Percentiles rank a stretch among this genome's conserved stretches.
These are phyloP conservation scores for Ophiodon elongatus DNA, from an alignment of 2,113 vertebrate species.

Conservation along the genomic window DNA sequence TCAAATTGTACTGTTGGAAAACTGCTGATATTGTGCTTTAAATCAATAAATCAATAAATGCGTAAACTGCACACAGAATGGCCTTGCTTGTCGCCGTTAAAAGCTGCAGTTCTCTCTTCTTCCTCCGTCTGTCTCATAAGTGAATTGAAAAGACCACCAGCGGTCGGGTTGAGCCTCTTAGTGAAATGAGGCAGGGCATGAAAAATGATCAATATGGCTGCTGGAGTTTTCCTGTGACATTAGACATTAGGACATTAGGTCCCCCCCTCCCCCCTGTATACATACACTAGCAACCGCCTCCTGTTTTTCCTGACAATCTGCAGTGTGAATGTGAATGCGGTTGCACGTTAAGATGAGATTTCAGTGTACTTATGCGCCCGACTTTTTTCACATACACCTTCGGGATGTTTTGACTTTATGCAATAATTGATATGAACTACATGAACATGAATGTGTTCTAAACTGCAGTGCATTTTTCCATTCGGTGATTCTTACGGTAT, in stretches of 20 bases:
- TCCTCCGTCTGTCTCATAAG: background rate
- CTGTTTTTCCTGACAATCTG: constrained; percentile 10
- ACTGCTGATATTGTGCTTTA: constrained; percentile 1
- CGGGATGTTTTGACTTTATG: background rate
- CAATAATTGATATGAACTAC: background rate
- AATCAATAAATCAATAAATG: constrained; percentile 26
- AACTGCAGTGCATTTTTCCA: background rate
- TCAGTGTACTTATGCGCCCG: background rate
- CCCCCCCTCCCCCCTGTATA: background rate
- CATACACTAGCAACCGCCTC: background rate
- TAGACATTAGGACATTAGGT: constrained; percentile 48
- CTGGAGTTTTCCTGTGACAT: constrained; percentile 37
- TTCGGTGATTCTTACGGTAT: background rate
- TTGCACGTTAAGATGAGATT: background rate
- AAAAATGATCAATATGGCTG: constrained; percentile 53
- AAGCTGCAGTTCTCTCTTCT: background rate
- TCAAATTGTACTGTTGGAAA: background rate
- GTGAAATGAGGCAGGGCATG: constrained; percentile 51
- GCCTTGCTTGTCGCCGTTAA: background rate
- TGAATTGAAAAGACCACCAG: constrained; percentile 35
- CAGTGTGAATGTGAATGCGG: constrained; percentile 9
- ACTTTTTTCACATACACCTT: background rate
- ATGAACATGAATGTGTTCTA: background rate
- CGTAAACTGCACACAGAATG: background rate
- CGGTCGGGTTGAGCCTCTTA: constrained; percentile 27